A percentile compares a stretch with the other conserved stretches of the same genome.
Conservation (phyloP, 2,113 vertebrate genomes). For the Cinclus mexicanus region DNA sequence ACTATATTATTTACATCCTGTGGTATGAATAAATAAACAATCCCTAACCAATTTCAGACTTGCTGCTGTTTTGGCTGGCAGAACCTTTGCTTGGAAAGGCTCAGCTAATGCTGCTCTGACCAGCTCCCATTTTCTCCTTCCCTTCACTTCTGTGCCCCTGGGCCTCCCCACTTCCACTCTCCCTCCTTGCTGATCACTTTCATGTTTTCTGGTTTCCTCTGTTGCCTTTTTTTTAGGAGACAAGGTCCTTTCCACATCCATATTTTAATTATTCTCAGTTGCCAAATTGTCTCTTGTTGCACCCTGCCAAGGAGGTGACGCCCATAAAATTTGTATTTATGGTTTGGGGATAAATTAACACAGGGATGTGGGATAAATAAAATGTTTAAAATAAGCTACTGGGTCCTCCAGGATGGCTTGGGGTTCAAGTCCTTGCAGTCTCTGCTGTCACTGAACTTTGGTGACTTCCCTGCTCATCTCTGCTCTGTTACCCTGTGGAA, state of each 20-base stretch:
- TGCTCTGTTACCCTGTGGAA: fast-evolving
- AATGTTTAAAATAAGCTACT: neutral
- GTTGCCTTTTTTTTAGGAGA: neutral
- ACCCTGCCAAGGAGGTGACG: neutral
- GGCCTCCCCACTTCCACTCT: neutral
- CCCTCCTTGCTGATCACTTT: neutral
- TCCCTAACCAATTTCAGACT: constrained; percentile 51
- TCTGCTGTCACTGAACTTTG: neutral
- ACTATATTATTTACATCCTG: constrained; percentile 63
- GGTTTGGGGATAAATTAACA: neutral
- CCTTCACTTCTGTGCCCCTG: neutral
- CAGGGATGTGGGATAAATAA: neutral
- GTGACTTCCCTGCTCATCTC: neutral
- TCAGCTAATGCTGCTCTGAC: neutral
- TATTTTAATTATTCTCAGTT: neutral
- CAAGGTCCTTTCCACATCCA: neutral
- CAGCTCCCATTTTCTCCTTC: neutral
- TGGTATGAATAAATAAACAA: constrained; percentile 64
- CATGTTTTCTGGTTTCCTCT: neutral
- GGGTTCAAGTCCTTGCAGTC: neutral
- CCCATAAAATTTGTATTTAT: neutral
- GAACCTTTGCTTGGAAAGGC: constrained; percentile 3
- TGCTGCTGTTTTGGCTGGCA: constrained; percentile 54
- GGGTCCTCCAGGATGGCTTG: neutral
- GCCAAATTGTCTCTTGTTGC: neutral